Evolutionary conservation across 2,797 vertebrate species (phyloP), one percentile per base, ranked within the genome.

Genomic region (Knipowitschia caucasica): DNA sequence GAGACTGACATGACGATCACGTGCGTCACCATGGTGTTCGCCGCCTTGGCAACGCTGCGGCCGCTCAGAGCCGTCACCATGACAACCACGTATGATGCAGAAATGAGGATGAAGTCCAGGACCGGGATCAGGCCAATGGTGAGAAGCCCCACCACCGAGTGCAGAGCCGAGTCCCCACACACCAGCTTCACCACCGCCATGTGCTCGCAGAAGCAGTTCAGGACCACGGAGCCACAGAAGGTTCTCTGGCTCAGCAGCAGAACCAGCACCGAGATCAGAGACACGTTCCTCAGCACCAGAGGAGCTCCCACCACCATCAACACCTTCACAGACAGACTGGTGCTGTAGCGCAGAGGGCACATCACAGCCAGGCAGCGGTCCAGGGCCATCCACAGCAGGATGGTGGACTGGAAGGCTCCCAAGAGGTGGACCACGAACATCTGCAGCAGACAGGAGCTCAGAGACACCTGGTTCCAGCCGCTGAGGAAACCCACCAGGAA

Each of bases 121-220:
- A 81, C 71, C 1, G 81, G 64, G 33, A 85, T 67, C 2, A 77
- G 50, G 29, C 86, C 55, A 2, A 64, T 42, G 0, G 75, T 5
- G 0, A 77, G 12, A 52, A 91, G 67, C 2, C 85, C 86, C 20
- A 69, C 76, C n/a, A 79, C 25, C 2, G 53, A 85, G 59, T 85
- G 83, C 39, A 73, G 2, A 0, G 57, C 12, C 0, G 67, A 82
- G 29, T 49, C 55, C 5, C 74, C 75, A 51, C 87, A 89, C 12
- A 80, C 80, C 57, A 86, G 29, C 38, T 75, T 65, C 51, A 87
- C 85, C 34, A 90, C 29, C 1, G 86, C 80, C 88, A 89, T 90
- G 57, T 90, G 88, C 7, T 91, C 89, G 62, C 86, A 89, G 79
- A 87, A 89, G 49, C 85, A 89, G n/a, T 78, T 60, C 18, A 89